Evolutionary conservation across 2,797 vertebrate genomes (phyloP), one percentile per base, ranked within the genome.

Genomic region (Rhinoraja longicauda): DNA sequence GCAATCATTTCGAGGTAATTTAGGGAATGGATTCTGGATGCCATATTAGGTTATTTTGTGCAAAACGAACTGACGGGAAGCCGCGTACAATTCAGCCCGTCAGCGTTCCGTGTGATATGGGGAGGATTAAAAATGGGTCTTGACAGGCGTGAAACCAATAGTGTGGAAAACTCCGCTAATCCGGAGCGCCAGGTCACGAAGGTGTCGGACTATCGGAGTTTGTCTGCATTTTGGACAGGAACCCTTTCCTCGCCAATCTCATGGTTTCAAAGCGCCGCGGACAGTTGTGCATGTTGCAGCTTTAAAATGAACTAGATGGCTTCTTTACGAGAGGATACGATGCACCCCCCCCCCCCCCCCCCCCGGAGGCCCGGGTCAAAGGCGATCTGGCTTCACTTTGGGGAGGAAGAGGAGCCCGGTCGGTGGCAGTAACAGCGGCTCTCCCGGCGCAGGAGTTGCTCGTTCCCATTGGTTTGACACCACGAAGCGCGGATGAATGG

Each of bases 381-480:
- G 24, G 10, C 24, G 36, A 72, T 70, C n/a, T 2, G 32, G 64
- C 67, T 72, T 26, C 26, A 45, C 10, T 67, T 36, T 64, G 32
- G 36, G 64, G 62, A 36, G 84, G 64, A 64, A 39, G 67, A 62
- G 39, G 90, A 17, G 26, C 1, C 70, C 13, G 7, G n/a, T 17
- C 21, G 4, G 70, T 70, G 13, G 0, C 1, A 39, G 67, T 21
- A 70, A 32, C 0, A 24, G 36, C 32, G 36, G 70, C 26, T 75
- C 29, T 57, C 12, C 39, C 90, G 53, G 75, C 36, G 8, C 70
- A 19, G 9, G 39, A 75, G 36, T 70, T 32, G 67, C 6, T 73
- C 45, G 53, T 29, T 53, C 67, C 90, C 90, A 91, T 91, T 91
- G 90, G 90, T 29, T 73, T 91, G 64, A 91, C 64, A 91, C 53